Base-by-base conservation (phyloP, 1,140 invertebrate genomes). In the Oreohelix idahoensis region DNA sequence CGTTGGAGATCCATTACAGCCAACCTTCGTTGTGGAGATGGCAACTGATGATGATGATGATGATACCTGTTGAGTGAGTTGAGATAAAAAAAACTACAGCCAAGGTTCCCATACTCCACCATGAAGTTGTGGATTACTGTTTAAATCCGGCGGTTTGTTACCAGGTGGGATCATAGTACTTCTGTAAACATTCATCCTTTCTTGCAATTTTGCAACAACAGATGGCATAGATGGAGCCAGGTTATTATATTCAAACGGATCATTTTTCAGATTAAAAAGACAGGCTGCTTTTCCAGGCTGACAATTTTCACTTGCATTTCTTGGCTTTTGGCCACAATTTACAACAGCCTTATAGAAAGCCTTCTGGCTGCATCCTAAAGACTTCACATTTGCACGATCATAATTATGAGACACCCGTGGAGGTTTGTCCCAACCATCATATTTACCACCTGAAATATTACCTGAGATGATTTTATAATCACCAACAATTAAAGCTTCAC, bases 231-330 rank as follows among this genome's bases (percentile, higher is more conserved):
- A 15, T 20, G 66, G 53, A 0, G 96, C 95, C 0, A 97, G 89
- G 92, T 98, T 97, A 76, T 94, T 94, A 29, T 93, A 93, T 93
- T 98, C 97, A 90, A 97, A 98, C 10, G 97, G 97, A 93, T 98
- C 97, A 35, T 93, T 87, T 1, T 92, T 87, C 26, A 98, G 93
- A 90, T 98, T 95, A 89, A 96, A 97, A 0, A 98, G 93, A 90
- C 97, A 98, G 0, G 96, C 94, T 45, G 91, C 88, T 66, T 93
- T 86, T 0, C 95, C 86, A 0, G 96, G 95, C 58, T 94, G 89
- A 90, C 96, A 97, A 75, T 88, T 90, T 5, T 49, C 81, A 5
- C 77, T 84, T 13, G 87, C 88, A 79, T 92, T 89, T 17, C 76
- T 35, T 4, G 89, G 90, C 51, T 78, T 86, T 17, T 71, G 79